Evolutionary conservation across 2,888 invertebrate species (phyloP), one percentile per base, ranked within the genome.

Genomic region (Mechanitis messenoides): DNA sequence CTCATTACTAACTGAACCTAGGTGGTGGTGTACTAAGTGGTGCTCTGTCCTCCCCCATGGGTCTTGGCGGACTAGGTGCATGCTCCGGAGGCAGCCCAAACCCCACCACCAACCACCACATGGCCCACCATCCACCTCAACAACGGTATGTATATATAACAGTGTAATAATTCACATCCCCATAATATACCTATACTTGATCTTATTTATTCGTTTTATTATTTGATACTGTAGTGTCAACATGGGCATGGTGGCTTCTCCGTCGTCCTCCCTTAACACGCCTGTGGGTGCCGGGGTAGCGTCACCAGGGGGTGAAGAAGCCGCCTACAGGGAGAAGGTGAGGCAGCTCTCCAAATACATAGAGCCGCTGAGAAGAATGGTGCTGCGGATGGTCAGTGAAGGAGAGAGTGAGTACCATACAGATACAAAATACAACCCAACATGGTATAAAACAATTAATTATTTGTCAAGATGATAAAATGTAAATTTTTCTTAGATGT

Each of bases 261-360:
- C 97, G 0, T 94, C 95, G 46, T 93, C 94, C 42, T 95, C 95
- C 0, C 86, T 97, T 28, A 96, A 96, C 81, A 97, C 97, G 0
- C 96, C 97, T 0, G 89, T 90, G 62, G 87, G 87, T 0, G 84
- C 81, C 6, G 77, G 82, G 1, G 88, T 80, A 61, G 88, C 85
- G 0, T 89, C 90, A 2, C 89, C 90, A 60, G 81, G 87, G 1
- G 86, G 87, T 0, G 98, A 98, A 72, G 98, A 98, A 73, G 96
- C 96, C 60, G 94, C 95, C 0, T 98, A 98, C 79, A 87, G 97
- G 59, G 98, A 98, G 77, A 98, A 98, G 84, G 95, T 98, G 64
- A 93, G 96, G 42, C 97, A 98, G 77, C 91, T 98, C 42, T 96
- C 96, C 72, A 97, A 97, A 84, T 98, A 97, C 79, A 97, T 98